Conservation (phyloP, 2,888 invertebrate species). For the Rapana venosa region DNA sequence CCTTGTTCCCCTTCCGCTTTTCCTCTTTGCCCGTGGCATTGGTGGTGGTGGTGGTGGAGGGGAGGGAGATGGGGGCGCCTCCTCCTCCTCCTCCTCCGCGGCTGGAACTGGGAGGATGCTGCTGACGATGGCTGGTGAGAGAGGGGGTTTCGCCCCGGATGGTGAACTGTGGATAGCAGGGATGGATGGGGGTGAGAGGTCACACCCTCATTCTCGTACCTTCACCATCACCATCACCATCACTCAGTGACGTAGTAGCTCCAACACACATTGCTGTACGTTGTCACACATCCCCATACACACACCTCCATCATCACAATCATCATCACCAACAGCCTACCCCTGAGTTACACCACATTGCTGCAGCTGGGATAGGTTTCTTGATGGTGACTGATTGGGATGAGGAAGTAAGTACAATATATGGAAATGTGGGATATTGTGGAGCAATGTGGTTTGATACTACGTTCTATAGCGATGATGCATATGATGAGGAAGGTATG, state of each 20-base stretch:
- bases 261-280: not conserved
- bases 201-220: not conserved
- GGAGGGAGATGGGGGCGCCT: not conserved
- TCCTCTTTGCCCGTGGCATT: not conserved
- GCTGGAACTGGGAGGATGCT: not conserved
- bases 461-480: too few relatives aligned
- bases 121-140: not conserved
- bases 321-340: not conserved
- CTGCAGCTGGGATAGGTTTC: too few relatives aligned
- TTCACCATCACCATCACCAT: not conserved
- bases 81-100: not conserved
- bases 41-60: not conserved
- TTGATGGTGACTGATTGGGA: too few relatives aligned
- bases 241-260: not conserved
- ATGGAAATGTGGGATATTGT: too few relatives aligned
- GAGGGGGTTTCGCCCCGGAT: slow-evolving; percentile 20
- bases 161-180: slow-evolving; percentile 11
- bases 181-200: not conserved
- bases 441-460: too few relatives aligned
- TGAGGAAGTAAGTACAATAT: too few relatives aligned
- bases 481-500: too few relatives aligned
- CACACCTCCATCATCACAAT: too few relatives aligned
- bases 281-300: too few relatives aligned
- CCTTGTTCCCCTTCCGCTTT: not conserved
- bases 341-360: not conserved